Base-by-base conservation (phyloP, 2,113 vertebrate species). In the Pogona vitticeps region DNA sequence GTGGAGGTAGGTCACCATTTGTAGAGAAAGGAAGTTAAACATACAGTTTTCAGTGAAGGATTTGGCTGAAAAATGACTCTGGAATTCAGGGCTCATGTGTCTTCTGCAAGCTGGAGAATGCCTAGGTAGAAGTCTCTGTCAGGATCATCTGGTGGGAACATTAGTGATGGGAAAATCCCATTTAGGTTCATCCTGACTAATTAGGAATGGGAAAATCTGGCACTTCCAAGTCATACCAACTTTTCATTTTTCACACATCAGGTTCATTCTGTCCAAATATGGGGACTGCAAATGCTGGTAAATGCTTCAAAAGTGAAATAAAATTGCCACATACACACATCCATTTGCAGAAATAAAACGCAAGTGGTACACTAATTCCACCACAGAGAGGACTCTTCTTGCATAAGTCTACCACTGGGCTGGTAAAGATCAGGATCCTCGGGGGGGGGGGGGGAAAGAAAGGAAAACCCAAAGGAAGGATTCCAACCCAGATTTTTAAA, bases 11-110 rank as follows among this genome's bases (percentile, higher is more conserved):
- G 87, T 91, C 88, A 81, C 76, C 87, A 76, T 90, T 56, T 84
- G 52, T 80, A 88, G 83, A 77, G 1, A 31, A 76, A 89, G 84
- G 87, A 78, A 92, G 85, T 92, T 80, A 31, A 56, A 92, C 18
- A 82, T 70, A 76, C 72, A 58, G 77, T 89, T 90, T 73, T 80
- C 80, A 83, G 90, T 76, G 0, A 0, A 71, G 65, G 87, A 84
- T 20, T 80, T 89, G 26, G 3, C 7, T 94, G 94, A 95, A 88
- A 93, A 94, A 93, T 90, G 80, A 79, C 31, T 81, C 70, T 84
- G 87, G 70, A 89, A 68, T 52, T 85, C 82, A 63, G 76, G 1
- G 40, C 81, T 78, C 40, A 17, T 72, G 7, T 56, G 76, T 63
- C n/a, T 63, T 90, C 65, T 31, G 63, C n/a, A 82, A 18, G 42